Percentiles rank a stretch among this genome's conserved stretches.
Evolutionary conservation across 2,888 invertebrate genomes (phyloP).

Genomic region (Carabus problematicus): DNA sequence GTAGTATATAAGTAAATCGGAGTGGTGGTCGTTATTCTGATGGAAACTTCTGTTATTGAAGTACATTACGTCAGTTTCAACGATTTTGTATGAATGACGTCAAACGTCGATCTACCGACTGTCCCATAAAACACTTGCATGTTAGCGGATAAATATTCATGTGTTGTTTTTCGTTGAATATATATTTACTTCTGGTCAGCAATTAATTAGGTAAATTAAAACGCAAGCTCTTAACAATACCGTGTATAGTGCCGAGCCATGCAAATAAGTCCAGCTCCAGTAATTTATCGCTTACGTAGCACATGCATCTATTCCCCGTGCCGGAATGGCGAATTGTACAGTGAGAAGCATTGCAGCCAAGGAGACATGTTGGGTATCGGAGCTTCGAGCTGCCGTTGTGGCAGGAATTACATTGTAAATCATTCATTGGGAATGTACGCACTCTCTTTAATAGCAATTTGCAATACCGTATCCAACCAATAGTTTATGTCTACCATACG

Average conservation of each 20-base stretch:
- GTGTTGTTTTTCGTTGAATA: not conserved
- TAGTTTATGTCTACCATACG: constrained; percentile 11
- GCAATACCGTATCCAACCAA: not conserved
- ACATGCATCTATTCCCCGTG: not conserved
- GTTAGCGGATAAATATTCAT: no score
- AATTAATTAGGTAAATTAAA: constrained; percentile 21
- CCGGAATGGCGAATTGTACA: not conserved
- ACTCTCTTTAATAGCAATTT: constrained; percentile 24
- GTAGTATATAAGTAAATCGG: no score
- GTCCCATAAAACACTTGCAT: no score
- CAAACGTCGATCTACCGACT: no score
- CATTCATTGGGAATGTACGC: constrained; percentile 20
- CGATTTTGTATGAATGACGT: no score
- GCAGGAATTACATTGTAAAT: constrained; percentile 16
- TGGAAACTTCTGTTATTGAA: no score
- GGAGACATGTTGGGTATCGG: not conserved
- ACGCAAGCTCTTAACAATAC: constrained; percentile 22
- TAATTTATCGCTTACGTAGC: constrained; percentile 1
- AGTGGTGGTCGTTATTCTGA: no score
- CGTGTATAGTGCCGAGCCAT: constrained; percentile 4
- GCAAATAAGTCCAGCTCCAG: constrained; percentile 14
- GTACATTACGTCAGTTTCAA: no score
- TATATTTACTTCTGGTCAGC: not conserved
- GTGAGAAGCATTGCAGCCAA: not conserved
- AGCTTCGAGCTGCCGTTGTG: constrained; percentile 2